Evolutionary conservation across 2,113 vertebrate genomes (phyloP).

Genomic region (Cynoglossus semilaevis): DNA sequence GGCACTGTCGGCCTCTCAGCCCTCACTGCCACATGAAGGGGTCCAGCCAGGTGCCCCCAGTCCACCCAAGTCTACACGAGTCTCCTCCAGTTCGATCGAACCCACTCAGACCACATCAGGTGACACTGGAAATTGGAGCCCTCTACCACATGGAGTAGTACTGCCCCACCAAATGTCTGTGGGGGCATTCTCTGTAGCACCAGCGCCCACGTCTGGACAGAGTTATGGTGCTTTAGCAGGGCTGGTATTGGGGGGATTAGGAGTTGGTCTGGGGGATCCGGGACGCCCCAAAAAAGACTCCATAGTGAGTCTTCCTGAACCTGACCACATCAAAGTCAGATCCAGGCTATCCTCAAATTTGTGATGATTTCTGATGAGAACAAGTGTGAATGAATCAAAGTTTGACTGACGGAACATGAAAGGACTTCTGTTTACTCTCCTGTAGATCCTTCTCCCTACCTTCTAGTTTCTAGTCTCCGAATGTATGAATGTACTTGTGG

Average conservation of each 20-base stretch:
- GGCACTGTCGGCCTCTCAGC: constrained; percentile 90
- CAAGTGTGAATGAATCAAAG: constrained; percentile 18
- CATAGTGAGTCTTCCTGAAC: constrained; percentile 80
- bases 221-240: constrained; percentile 41
- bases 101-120: constrained; percentile 61
- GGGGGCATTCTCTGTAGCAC: constrained; percentile 69
- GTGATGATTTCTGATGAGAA: constrained; percentile 83
- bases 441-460: constrained; percentile 24
- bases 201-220: constrained; percentile 47
- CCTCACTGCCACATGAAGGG: constrained; percentile 86
- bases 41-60: constrained; percentile 74
- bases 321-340: constrained; percentile 80
- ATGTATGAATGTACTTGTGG: constrained; percentile 67
- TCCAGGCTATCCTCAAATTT: constrained; percentile 94
- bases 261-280: constrained; percentile 71
- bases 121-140: constrained; percentile 55
- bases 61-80: constrained; percentile 78
- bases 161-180: constrained; percentile 81
- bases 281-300: constrained; percentile 80
- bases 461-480: constrained; percentile 59
- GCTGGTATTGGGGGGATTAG: constrained; percentile 39
- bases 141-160: constrained; percentile 70
- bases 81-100: constrained; percentile 81
- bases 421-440: constrained; percentile 11
- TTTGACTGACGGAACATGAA: constrained; percentile 12